These are phyloP conservation scores for Ectobius pallidus DNA, from an alignment of 2,888 invertebrate genomes.

Conservation along the genomic window DNA sequence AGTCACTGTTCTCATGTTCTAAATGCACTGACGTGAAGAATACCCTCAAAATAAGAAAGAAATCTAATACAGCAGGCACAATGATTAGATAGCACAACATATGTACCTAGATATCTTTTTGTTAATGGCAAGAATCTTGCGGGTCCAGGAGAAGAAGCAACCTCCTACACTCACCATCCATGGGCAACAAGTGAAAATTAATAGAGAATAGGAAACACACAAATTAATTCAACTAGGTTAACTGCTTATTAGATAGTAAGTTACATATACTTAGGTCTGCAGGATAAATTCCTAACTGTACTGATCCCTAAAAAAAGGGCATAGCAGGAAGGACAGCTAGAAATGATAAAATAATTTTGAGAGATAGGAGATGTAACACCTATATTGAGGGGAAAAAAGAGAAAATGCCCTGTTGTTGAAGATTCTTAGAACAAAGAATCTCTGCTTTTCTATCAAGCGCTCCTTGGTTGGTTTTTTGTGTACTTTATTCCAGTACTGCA, in stretches of 20 bases:
- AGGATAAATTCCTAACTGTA: background rate
- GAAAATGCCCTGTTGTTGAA: too few relatives aligned
- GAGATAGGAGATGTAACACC: too few relatives aligned
- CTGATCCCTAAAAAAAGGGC: too few relatives aligned
- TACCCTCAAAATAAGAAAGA: background rate
- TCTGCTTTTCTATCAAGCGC: too few relatives aligned
- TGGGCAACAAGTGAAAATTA: conserved; percentile 52
- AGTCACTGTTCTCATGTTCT: too few relatives aligned
- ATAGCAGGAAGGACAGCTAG: too few relatives aligned
- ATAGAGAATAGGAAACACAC: conserved; percentile 49
- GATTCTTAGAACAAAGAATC: too few relatives aligned
- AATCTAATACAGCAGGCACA: conserved; percentile 20
- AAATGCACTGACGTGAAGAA: background rate
- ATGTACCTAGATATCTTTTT: conserved; percentile 55
- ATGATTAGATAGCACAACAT: conserved; percentile 35
- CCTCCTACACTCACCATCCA: conserved; percentile 53
- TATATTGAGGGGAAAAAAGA: too few relatives aligned
- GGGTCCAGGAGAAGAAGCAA: conserved; percentile 55
- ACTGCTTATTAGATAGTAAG: background rate
- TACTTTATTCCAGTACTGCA: too few relatives aligned
- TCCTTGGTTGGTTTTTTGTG: too few relatives aligned
- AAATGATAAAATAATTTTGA: too few relatives aligned
- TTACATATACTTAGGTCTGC: background rate
- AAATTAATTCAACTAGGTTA: conserved; percentile 32
- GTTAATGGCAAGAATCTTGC: conserved; percentile 55